A percentile compares a stretch with the other conserved stretches of the same genome.
phyloP scores from a whole-genome alignment of 2,113 vertebrate genomes.

The Mesocricetus auratus region DNA sequence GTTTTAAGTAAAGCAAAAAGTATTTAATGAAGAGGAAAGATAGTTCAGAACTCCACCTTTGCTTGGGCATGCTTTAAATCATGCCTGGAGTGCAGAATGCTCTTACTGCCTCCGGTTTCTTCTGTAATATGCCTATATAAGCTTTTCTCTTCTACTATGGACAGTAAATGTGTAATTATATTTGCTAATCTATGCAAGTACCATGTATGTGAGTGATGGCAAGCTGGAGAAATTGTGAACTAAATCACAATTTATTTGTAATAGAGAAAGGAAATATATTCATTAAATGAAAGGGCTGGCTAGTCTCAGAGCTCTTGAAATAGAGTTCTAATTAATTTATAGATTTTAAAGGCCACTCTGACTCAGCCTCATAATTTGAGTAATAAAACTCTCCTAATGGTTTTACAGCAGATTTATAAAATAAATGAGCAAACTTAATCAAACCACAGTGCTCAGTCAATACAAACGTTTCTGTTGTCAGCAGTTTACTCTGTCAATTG shows the following conservation, averaged over 20 bases:
- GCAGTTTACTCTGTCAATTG: slow-evolving; percentile 57
- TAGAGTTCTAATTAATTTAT: slow-evolving; percentile 78
- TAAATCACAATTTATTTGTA: slow-evolving; percentile 76
- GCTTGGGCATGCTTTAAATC: background rate
- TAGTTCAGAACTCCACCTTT: background rate
- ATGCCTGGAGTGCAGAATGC: slow-evolving; percentile 3
- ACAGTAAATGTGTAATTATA: slow-evolving; percentile 61
- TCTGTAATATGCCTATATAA: slow-evolving; percentile 9
- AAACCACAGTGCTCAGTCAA: slow-evolving; percentile 43
- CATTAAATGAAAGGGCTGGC: slow-evolving; percentile 35
- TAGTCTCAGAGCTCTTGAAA: slow-evolving; percentile 65
- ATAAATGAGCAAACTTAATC: slow-evolving; percentile 72
- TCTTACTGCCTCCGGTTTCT: slow-evolving; percentile 39
- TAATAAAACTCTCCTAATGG: slow-evolving; percentile 77
- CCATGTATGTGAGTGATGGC: slow-evolving; percentile 47
- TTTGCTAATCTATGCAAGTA: slow-evolving; percentile 63
- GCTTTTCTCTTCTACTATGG: slow-evolving; percentile 9
- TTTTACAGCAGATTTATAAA: slow-evolving; percentile 68
- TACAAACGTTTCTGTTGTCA: slow-evolving; percentile 72
- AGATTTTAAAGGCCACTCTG: slow-evolving; percentile 73
- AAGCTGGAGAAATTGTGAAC: slow-evolving; percentile 55
- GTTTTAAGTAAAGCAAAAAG: background rate
- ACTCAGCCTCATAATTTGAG: slow-evolving; percentile 69
- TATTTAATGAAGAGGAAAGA: background rate
- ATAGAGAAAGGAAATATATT: slow-evolving; percentile 62